Conservation (phyloP, 2,888 invertebrate species). For the Caenorhabditis sp. region DNA sequence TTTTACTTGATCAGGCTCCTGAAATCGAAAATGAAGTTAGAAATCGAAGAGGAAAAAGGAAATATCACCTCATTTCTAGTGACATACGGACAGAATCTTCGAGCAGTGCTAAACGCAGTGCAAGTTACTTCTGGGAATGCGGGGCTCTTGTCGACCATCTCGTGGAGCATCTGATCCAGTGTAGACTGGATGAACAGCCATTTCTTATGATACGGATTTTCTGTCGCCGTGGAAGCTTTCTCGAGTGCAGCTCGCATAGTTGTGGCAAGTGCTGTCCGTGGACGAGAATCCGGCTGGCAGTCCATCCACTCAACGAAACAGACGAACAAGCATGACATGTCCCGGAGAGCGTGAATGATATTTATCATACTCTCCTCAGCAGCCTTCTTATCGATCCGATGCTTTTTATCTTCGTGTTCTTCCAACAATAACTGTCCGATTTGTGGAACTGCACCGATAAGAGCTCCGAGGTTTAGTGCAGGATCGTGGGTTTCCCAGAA, state of each 20-base stretch:
- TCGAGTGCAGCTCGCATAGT: slow-evolving; percentile 15
- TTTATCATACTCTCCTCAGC: slow-evolving; percentile 43
- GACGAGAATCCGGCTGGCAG: slow-evolving; percentile 31
- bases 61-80: slow-evolving; percentile 41
- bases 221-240: neutral
- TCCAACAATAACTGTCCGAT: slow-evolving; percentile 49
- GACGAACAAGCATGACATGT: slow-evolving; percentile 46
- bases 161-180: slow-evolving; percentile 25
- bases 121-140: slow-evolving; percentile 52
- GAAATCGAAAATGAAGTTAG: neutral
- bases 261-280: slow-evolving; percentile 26
- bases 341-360: slow-evolving; percentile 27
- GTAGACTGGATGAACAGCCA: slow-evolving; percentile 41
- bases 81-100: slow-evolving; percentile 52
- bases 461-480: slow-evolving; percentile 18
- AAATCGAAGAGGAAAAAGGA: neutral
- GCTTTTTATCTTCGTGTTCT: slow-evolving; percentile 40
- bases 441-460: slow-evolving; percentile 41
- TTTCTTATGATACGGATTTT: slow-evolving; percentile 13
- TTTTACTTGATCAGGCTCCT: slow-evolving; percentile 51
- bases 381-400: slow-evolving; percentile 32
- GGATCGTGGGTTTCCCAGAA: slow-evolving; percentile 35
- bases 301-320: slow-evolving; percentile 61
- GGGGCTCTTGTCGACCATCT: slow-evolving; percentile 33
- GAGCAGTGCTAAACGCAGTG: slow-evolving; percentile 38